Conservation (phyloP, 2,113 vertebrate genomes). For the Petaurus breviceps region DNA sequence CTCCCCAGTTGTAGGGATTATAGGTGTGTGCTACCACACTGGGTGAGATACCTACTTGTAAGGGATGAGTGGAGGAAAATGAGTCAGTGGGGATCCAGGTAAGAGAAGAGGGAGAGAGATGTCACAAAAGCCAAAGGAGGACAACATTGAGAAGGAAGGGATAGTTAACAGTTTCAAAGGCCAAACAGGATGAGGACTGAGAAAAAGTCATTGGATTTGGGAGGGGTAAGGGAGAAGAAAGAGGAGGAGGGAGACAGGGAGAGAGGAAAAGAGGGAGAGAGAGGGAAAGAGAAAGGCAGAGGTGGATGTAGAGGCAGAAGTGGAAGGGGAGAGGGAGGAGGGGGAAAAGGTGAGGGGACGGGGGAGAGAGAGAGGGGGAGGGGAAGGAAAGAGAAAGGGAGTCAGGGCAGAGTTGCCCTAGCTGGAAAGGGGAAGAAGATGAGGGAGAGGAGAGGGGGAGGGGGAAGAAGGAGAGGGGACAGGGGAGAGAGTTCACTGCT, state of each 20-base stretch:
- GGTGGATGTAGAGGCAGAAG: no score
- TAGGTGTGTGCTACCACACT: background rate
- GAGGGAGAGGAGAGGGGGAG: accelerated
- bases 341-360: no score
- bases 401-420: no score
- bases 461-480: no score
- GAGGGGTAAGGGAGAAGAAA: background rate
- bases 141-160: no score
- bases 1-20: background rate
- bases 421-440: background rate
- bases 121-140: background rate
- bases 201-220: background rate
- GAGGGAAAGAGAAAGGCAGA: no score
- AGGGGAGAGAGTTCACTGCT: background rate
- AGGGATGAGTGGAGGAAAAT: background rate
- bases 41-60: background rate
- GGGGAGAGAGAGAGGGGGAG: background rate
- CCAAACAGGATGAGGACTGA: no score
- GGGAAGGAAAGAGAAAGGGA: background rate
- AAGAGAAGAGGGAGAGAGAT: background rate
- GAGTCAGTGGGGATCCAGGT: background rate
- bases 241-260: background rate
- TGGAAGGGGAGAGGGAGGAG: no score
- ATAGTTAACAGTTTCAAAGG: no score
- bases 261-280: no score